Conservation (phyloP, 2,797 vertebrate species). For the Falco novaeseelandiae region DNA sequence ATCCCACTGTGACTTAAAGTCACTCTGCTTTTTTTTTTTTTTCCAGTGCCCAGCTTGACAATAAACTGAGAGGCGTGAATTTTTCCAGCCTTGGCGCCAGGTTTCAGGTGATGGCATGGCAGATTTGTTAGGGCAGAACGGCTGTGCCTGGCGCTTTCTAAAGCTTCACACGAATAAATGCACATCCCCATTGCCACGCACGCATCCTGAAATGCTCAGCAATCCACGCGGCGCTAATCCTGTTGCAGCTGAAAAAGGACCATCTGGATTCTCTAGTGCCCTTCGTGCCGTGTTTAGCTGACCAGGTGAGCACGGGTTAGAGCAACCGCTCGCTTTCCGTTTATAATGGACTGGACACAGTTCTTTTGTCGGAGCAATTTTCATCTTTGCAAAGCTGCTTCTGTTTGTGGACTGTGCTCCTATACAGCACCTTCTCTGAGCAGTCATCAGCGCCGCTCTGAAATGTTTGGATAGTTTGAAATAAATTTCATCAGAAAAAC, state of each 20-base stretch:
- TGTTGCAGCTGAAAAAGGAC: neutral
- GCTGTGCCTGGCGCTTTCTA: neutral
- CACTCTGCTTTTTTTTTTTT: neutral
- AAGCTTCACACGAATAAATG: neutral
- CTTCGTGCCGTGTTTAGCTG: neutral
- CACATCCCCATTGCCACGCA: neutral
- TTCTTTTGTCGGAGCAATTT: conserved; percentile 35
- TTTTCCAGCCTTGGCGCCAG: neutral
- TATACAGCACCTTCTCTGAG: conserved; percentile 6
- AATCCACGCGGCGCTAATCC: neutral
- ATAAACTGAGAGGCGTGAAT: neutral
- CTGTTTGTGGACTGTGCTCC: neutral
- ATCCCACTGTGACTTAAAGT: neutral
- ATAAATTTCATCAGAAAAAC: conserved; percentile 63
- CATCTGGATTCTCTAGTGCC: neutral
- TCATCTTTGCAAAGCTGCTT: conserved; percentile 46
- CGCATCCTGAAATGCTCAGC: neutral
- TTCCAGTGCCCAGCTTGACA: neutral
- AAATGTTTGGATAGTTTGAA: conserved; percentile 65
- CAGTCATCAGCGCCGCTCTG: neutral
- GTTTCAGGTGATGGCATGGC: neutral
- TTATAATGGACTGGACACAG: conserved; percentile 29
- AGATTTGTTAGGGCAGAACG: neutral
- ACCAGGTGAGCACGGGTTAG: neutral
- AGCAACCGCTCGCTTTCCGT: neutral